Evolutionary conservation across 2,797 vertebrate genomes (phyloP).

Genomic region (Muraenolepis orangiensis): DNA sequence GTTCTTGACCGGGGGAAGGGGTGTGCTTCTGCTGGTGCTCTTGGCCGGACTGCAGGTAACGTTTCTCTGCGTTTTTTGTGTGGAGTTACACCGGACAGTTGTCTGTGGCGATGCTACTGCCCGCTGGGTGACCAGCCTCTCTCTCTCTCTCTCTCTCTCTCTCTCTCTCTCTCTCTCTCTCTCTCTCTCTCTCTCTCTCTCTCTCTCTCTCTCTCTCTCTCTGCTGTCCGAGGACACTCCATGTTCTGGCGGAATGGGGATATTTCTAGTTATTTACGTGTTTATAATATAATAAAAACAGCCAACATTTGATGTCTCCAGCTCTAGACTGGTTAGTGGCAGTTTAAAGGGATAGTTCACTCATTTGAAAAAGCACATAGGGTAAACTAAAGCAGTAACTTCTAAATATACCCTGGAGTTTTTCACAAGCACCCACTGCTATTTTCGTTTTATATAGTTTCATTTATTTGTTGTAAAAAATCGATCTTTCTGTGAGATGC

Average conservation of each 20-base stretch:
- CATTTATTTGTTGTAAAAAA: too few species aligned
- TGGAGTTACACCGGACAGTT: slow-evolving; percentile 59
- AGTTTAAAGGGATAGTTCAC: too few species aligned
- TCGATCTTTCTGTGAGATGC: too few species aligned
- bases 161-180: too few species aligned
- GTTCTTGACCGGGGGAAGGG: slow-evolving; percentile 65
- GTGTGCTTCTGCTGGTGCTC: slow-evolving; percentile 61
- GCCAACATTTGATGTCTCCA: not conserved
- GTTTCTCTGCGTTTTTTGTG: slow-evolving; percentile 10
- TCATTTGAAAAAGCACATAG: too few species aligned
- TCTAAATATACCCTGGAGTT: too few species aligned
- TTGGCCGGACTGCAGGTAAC: slow-evolving; percentile 76
- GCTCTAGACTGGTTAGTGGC: too few species aligned
- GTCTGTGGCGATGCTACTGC: slow-evolving; percentile 15
- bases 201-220: not conserved
- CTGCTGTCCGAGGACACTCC: not conserved
- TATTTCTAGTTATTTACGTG: not conserved
- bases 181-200: too few species aligned
- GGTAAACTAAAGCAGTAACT: too few species aligned
- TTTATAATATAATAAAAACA: not conserved
- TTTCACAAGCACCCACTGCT: too few species aligned
- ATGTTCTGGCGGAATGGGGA: not conserved
- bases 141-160: not conserved
- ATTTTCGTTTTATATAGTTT: too few species aligned
- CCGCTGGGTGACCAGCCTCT: not conserved